Evolutionary conservation across 2,888 invertebrate genomes (phyloP), one percentile per base, ranked within the genome.

Genomic region (Ceriagrion tenellum): DNA sequence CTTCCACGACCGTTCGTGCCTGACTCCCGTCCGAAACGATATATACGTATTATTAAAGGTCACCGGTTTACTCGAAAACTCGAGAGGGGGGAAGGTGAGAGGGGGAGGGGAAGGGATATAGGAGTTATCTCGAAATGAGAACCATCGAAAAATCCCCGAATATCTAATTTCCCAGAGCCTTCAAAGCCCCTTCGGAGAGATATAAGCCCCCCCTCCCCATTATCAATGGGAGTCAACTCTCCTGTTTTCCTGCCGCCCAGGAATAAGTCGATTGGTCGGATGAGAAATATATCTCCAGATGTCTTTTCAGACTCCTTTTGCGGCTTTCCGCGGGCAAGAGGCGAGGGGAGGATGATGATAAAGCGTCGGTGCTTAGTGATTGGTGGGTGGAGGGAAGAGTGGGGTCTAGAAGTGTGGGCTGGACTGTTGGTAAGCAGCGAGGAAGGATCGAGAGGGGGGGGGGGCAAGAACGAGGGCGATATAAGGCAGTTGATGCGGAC

Each of bases 201-300:
- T 63, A 47, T 35, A 8, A 6, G n/a, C 35, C 35, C 35, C n/a
- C 56, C 69, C 26, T 40, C 26, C n/a, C 59, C 40, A 40, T 35
- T 35, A 3, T 26, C 40, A 23, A 40, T 13, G 69, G 18, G 26
- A 47, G 69, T 59, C 23, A 69, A 47, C 47, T 47, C 69, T 26
- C 8, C 35, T 30, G 47, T 93, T 93, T 55, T 69, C 93, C n/a
- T 12, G 63, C 35, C 69, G 93, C 47, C 69, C 47, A n/a, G 35
- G 56, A 59, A 93, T 93, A 93, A 93, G 93, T 63, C 93, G 93
- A 93, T 93, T 69, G 69, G 69, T 63, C 93, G 63, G 69, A 74
- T 74, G 93, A 74, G 56, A 35, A 35, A 81, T 81, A 93, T 74
- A n/a, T 74, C 63, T 69, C 93, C 93, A 93, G 93, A 93, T 93